Base-by-base conservation (phyloP, 2,797 vertebrate species). In the Acanthurus tractus region DNA sequence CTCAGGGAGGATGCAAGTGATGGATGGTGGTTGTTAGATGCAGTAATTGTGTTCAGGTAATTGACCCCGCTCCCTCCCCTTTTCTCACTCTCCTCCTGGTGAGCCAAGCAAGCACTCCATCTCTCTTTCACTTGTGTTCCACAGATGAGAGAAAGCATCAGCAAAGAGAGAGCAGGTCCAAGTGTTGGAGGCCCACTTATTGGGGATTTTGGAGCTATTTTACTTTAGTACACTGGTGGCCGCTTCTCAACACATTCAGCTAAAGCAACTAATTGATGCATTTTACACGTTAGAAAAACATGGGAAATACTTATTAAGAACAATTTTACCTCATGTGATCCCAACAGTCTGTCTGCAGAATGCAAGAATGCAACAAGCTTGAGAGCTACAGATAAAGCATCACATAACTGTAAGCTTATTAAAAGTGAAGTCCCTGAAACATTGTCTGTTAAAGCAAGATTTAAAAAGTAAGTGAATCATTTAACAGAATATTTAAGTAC, bases 41-140 rank as follows among this genome's bases (percentile, higher is more conserved):
- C 90, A 79, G 94, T 95, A 95, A 95, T 95, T 95, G 94, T 93
- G 92, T 92, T 93, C 94, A 94, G 94, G 94, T 95, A 95, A 95
- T 95, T 94, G 92, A 90, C 90, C 90, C 84, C 34, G 29, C 84
- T 79, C 87, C 82, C 82, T 55, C 76, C 72, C 63, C 59, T 63
- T 66, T 86, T 79, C 78, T 79, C 44, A 25, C 83, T 82, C 79
- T 83, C 78, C 76, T 86, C 67, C 61, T 10, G 49, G 74, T 74
- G 80, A 90, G 86, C 83, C 78, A 79, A 84, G 73, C 86, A 29
- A 29, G 25, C 3, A 77, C 83, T 89, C 81, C 82, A 86, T 92
- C 87, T 86, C 85, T 77, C 73, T 90, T 88, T 83, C 83, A 74
- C 81, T 86, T 83, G 70, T 78, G 73, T 75, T 82, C 55, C 86